A percentile compares a stretch with the other conserved stretches of the same genome.
These are phyloP conservation scores for Stomatorhinus ivindoensis DNA, from an alignment of 2,113 vertebrate species.

Conservation along the genomic window DNA sequence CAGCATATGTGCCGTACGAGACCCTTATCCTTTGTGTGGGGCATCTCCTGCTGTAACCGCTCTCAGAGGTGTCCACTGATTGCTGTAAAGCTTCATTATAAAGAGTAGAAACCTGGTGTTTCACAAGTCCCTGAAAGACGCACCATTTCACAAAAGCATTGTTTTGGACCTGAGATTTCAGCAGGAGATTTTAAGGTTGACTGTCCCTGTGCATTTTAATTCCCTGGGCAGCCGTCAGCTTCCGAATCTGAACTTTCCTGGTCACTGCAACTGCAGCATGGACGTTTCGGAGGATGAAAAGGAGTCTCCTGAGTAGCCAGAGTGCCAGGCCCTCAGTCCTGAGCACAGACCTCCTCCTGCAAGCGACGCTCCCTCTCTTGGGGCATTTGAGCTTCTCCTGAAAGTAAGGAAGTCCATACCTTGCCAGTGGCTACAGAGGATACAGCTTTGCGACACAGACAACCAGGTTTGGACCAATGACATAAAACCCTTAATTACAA, in stretches of 20 bases:
- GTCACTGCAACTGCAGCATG: background rate
- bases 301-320: background rate
- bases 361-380: background rate
- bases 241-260: background rate
- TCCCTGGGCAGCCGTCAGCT: background rate
- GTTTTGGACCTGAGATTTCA: conserved; percentile 58
- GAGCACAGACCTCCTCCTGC: background rate
- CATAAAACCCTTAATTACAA: background rate
- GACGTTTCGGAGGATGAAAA: background rate
- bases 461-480: background rate
- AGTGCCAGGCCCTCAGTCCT: background rate
- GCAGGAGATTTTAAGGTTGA: conserved; percentile 41
- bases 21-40: background rate
- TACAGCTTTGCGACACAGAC: background rate
- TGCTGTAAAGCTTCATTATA: background rate
- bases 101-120: conserved; percentile 26
- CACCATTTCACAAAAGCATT: conserved; percentile 15
- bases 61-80: background rate
- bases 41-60: background rate
- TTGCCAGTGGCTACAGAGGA: background rate
- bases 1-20: background rate
- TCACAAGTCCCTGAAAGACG: conserved; percentile 40
- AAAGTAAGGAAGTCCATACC: background rate
- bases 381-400: background rate
- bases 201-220: conserved; percentile 15